Evolutionary conservation across 1,140 invertebrate species (phyloP).

Genomic region (Eupeodes corollae): DNA sequence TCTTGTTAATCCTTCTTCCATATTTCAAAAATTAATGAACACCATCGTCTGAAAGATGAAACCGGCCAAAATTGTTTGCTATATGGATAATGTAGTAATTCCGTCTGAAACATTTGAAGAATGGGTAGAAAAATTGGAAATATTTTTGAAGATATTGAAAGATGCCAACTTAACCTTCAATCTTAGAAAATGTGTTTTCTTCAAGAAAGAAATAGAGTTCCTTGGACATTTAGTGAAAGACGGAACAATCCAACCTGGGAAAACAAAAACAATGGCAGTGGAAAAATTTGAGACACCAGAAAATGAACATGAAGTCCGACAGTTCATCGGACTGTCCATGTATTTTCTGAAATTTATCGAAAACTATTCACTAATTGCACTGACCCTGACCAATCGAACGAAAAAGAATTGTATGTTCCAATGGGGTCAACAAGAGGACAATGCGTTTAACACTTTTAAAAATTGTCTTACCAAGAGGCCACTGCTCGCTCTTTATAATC

Average conservation of each 20-base stretch:
- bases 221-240: conserved; percentile 4
- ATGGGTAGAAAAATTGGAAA: not conserved
- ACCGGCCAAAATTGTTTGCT: not conserved
- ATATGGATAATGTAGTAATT: conserved; percentile 2
- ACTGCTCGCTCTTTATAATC: conserved; percentile 9
- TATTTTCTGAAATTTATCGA: conserved; percentile 9
- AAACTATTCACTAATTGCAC: conserved; percentile 14
- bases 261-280: conserved; percentile 3
- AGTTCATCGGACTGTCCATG: conserved; percentile 8
- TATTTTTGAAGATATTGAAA: not conserved
- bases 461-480: not conserved
- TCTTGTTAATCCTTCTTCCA: conserved; percentile 5
- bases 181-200: conserved; percentile 1
- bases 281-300: conserved; percentile 5
- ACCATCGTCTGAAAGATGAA: not conserved
- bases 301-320: conserved; percentile 4
- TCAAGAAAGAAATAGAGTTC: conserved; percentile 6
- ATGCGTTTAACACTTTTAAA: not conserved
- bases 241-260: conserved; percentile 5
- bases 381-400: not conserved
- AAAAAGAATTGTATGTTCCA: conserved; percentile 14
- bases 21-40: conserved; percentile 2
- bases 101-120: not conserved
- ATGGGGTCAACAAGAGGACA: conserved; percentile 17
- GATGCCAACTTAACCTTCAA: conserved; percentile 7